Conservation (phyloP, 2,113 vertebrate species). For the Cyprinus carpio region DNA sequence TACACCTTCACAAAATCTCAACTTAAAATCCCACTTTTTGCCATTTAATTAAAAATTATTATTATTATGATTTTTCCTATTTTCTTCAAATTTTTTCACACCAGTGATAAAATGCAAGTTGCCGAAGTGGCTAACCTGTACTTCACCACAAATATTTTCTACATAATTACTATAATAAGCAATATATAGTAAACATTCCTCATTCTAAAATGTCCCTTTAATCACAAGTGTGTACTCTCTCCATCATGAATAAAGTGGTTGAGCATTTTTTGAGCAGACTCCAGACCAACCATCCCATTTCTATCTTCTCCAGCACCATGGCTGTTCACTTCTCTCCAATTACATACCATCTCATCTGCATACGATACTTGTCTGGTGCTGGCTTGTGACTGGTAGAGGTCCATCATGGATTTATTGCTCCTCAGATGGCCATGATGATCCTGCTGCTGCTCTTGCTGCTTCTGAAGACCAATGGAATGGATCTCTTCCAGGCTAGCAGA, state of each 20-base stretch:
- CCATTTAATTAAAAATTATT: not conserved
- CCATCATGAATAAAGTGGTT: slow-evolving; percentile 66
- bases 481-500: slow-evolving; percentile 76
- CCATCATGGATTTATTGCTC: slow-evolving; percentile 69
- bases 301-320: slow-evolving; percentile 33
- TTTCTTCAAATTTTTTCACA: not conserved
- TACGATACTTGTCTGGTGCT: slow-evolving; percentile 57
- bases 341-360: slow-evolving; percentile 68
- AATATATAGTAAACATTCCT: not conserved
- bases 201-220: not conserved
- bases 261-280: slow-evolving; percentile 71
- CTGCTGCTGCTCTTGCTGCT: slow-evolving; percentile 58
- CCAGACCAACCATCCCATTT: slow-evolving; percentile 52
- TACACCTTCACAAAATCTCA: not conserved
- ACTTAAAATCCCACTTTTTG: not conserved
- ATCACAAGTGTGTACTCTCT: slow-evolving; percentile 64
- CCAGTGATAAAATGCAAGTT: not conserved
- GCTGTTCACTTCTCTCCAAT: slow-evolving; percentile 60
- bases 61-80: too few species aligned
- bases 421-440: slow-evolving; percentile 56
- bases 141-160: not conserved
- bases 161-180: not conserved
- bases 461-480: slow-evolving; percentile 45
- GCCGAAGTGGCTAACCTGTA: not conserved
- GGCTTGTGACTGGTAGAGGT: slow-evolving; percentile 64